Base-by-base conservation (phyloP, 2,113 vertebrate species). In the Tachysurus fulvidraco region DNA sequence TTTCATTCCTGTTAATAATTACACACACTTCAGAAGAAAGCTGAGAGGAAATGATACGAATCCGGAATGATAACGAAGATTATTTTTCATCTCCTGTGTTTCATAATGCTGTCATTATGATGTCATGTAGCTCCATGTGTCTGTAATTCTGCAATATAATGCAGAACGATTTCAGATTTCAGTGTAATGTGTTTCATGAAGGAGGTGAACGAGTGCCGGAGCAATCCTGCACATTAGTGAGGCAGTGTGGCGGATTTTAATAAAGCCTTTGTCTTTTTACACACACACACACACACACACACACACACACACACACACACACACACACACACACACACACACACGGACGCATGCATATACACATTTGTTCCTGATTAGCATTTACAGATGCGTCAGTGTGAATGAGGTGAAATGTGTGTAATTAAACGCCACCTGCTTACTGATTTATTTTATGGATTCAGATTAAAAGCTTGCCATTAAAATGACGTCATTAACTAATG, bases 401-500 rank as follows among this genome's bases (percentile, higher is more conserved):
- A 83, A 83, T 52, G 8, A 54, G 13, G 50, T 83, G 55, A 74
- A 71, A 13, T n/a, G 21, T 50, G 25, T 17, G 23, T 84, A 74
- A 84, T 76, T 84, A 74, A 76, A 76, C 4, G 17, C 14, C 59
- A 79, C 44, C 59, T 64, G 84, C 21, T 65, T 8, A 25, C 83
- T 74, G 83, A 84, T 84, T 76, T 74, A 62, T 84, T 74, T 76
- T 41, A 59, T 84, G 69, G 69, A 23, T 84, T 84, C 21, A 19
- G 46, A 84, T 41, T 73, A 71, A 84, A 55, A 8, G 65, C 50
- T 21, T 41, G 71, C 36, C 30, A 9, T 59, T 60, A 77, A 77
- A 59, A 74, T 21, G 14, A n/a, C 44, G 9, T 73, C 64, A 76
- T 84, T 74, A 76, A 84, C 54, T 50, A 76, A 76, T 62, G 55